These are phyloP conservation scores for Palythoa grandiflora DNA, from an alignment of 92 coral and sea anemone genomes.

Conservation along the genomic window DNA sequence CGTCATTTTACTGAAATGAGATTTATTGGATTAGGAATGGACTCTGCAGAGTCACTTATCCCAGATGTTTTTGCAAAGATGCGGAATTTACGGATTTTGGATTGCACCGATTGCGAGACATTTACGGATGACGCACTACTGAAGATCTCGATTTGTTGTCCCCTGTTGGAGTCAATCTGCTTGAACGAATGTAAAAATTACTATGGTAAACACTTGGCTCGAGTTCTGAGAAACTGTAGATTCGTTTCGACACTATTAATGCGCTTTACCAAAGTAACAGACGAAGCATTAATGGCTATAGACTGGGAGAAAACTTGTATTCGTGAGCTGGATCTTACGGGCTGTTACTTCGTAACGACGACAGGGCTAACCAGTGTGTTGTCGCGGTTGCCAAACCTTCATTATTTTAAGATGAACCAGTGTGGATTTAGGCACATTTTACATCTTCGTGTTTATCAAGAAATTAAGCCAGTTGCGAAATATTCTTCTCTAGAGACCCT, in stretches of 20 bases:
- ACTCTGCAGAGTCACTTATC: conserved; percentile 87
- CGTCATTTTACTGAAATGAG: conserved; percentile 97
- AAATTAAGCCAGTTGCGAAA: conserved; percentile 82
- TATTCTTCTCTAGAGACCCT: conserved; percentile 89
- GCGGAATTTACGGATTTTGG: conserved; percentile 91
- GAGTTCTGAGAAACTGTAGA: conserved; percentile 85
- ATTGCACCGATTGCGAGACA: conserved; percentile 93
- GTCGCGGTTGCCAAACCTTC: conserved; percentile 86
- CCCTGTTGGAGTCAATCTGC: conserved; percentile 96
- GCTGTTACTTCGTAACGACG: conserved; percentile 97
- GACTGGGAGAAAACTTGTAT: conserved; percentile 90
- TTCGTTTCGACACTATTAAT: conserved; percentile 87
- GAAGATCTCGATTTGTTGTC: conserved; percentile 90
- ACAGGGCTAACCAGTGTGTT: conserved; percentile 93
- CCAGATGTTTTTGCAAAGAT: conserved; percentile 95
- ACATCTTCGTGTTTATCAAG: conserved; percentile 94
- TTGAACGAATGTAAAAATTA: conserved; percentile 97
- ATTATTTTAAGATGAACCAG: conserved; percentile 98
- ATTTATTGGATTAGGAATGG: conserved; percentile 93
- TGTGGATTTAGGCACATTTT: conserved; percentile 98
- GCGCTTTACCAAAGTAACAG: conserved; percentile 94
- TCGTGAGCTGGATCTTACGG: conserved; percentile 96
- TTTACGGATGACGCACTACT: conserved; percentile 91
- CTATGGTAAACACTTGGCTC: conserved; percentile 83
- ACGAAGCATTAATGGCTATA: conserved; percentile 87